These are phyloP conservation scores for Zenarchopterus dispar DNA, from an alignment of 2,797 vertebrate species.

Conservation along the genomic window DNA sequence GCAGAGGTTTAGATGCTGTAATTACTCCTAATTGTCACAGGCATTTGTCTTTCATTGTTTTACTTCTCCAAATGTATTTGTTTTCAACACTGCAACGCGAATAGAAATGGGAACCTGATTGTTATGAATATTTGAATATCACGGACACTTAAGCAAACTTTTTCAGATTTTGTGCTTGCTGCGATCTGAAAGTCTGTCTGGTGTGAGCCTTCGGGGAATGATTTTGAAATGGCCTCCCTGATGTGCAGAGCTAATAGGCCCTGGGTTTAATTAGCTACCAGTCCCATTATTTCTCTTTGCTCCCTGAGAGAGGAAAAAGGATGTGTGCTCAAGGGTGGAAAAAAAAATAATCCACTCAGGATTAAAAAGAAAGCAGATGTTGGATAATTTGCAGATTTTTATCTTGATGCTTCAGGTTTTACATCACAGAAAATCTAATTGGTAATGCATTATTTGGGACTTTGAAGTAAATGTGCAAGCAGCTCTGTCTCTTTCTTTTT, in stretches of 20 bases:
- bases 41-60: neutral
- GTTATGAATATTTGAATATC: constrained; percentile 10
- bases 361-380: constrained; percentile 43
- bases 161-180: constrained; percentile 42
- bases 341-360: constrained; percentile 41
- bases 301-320: constrained; percentile 55
- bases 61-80: neutral
- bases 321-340: constrained; percentile 31
- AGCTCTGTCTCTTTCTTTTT: neutral
- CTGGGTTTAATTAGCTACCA: constrained; percentile 72
- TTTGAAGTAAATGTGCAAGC: neutral
- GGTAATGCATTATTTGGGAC: neutral
- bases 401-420: constrained; percentile 10
- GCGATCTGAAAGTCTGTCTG: constrained; percentile 65
- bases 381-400: constrained; percentile 38
- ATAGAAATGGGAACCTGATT: neutral
- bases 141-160: constrained; percentile 25
- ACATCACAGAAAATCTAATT: neutral
- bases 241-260: constrained; percentile 71
- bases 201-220: constrained; percentile 65
- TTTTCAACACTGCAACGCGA: constrained; percentile 8
- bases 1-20: neutral
- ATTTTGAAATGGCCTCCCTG: constrained; percentile 74
- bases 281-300: constrained; percentile 67
- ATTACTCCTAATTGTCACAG: neutral